Conservation (phyloP, 2,797 vertebrate genomes). For the Oryzias dopingdopingensis region DNA sequence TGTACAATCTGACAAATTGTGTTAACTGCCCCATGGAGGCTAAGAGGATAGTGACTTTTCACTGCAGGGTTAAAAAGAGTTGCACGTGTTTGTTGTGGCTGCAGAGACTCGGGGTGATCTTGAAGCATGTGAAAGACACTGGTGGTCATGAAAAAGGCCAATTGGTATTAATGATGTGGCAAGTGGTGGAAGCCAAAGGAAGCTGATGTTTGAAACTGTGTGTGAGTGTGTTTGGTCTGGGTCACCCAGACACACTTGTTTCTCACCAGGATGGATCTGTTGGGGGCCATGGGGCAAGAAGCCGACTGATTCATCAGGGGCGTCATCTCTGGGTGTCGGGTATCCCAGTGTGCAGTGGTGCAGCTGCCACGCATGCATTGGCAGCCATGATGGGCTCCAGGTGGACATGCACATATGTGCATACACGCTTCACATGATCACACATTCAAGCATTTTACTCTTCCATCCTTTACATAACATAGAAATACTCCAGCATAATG, state of each 20-base stretch:
- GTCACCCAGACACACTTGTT: constrained; percentile 76
- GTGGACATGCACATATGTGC: constrained; percentile 54
- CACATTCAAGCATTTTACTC: too few species aligned
- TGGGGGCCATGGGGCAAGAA: constrained; percentile 76
- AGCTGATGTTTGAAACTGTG: constrained; percentile 36
- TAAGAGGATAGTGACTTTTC: constrained; percentile 58
- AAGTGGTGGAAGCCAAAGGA: constrained; percentile 46
- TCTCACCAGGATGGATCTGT: constrained; percentile 79
- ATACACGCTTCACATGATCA: not conserved
- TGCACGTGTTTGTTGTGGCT: constrained; percentile 65
- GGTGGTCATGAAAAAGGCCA: constrained; percentile 65
- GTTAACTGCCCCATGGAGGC: constrained; percentile 61
- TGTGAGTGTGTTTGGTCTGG: constrained; percentile 59
- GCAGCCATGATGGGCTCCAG: constrained; percentile 78
- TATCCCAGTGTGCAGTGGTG: constrained; percentile 73
- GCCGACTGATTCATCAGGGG: constrained; percentile 80
- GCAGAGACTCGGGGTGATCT: constrained; percentile 45
- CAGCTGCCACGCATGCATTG: constrained; percentile 66
- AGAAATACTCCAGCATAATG: too few species aligned
- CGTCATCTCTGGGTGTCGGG: constrained; percentile 69
- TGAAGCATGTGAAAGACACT: constrained; percentile 69
- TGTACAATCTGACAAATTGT: constrained; percentile 62
- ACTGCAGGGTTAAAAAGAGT: constrained; percentile 48
- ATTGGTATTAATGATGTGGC: constrained; percentile 73
- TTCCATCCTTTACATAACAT: too few species aligned